Evolutionary conservation across 2,113 vertebrate species (phyloP).

Genomic region (Hypocryptadius cinnamomeus): DNA sequence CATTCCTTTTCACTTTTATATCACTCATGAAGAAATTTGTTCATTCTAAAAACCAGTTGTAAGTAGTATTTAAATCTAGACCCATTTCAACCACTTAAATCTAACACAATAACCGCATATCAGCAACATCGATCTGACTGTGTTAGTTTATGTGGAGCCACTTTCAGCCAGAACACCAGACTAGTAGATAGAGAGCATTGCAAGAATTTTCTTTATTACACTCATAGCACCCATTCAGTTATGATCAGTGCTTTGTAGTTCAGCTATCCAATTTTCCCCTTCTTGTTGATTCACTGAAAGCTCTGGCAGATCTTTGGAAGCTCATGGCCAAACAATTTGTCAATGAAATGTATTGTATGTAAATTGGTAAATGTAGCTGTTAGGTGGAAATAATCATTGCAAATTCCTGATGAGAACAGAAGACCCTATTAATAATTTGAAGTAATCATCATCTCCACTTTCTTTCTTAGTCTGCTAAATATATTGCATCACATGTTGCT

Average conservation of each 20-base stretch:
- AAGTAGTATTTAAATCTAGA: background rate
- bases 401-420: background rate
- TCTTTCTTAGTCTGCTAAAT: background rate
- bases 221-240: background rate
- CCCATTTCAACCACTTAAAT: background rate
- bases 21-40: background rate
- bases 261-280: background rate
- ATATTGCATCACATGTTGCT: background rate
- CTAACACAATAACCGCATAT: background rate
- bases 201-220: background rate
- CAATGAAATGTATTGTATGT: background rate
- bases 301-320: background rate
- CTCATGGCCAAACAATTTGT: constrained; percentile 17
- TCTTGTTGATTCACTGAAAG: constrained; percentile 16
- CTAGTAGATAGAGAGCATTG: background rate
- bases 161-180: background rate
- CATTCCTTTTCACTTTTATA: background rate
- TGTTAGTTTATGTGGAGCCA: background rate
- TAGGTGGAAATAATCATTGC: background rate
- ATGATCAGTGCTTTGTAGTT: constrained; percentile 5
- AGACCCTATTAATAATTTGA: background rate
- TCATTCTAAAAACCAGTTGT: background rate
- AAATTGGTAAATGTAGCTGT: constrained; percentile 25
- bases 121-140: background rate
- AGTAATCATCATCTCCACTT: background rate